Evolutionary conservation across 2,113 vertebrate species (phyloP).

Genomic region (Phyllopteryx taeniolatus): DNA sequence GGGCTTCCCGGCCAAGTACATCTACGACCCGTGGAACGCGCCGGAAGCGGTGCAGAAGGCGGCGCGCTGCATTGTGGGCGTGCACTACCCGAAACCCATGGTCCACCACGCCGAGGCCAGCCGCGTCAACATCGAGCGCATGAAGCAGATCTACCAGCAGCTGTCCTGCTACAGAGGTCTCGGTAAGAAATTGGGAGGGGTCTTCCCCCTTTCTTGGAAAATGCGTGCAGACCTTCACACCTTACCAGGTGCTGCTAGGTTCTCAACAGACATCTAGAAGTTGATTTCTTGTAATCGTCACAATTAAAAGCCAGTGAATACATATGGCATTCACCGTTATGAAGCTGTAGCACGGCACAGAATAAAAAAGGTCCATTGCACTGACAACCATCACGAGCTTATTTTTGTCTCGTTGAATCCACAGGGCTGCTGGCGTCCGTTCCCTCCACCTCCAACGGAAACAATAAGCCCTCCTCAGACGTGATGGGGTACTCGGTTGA

Average conservation of each 20-base stretch:
- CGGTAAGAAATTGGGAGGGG: slow-evolving; percentile 64
- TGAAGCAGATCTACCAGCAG: slow-evolving; percentile 99
- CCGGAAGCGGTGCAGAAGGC: slow-evolving; percentile 90
- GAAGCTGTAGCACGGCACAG: too few relatives aligned
- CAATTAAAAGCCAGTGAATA: too few relatives aligned
- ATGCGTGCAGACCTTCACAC: too few relatives aligned
- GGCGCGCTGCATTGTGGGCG: slow-evolving; percentile 90
- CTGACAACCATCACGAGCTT: neutral
- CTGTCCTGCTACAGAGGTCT: slow-evolving; percentile 93
- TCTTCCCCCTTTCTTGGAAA: too few relatives aligned
- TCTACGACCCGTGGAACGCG: slow-evolving; percentile 97
- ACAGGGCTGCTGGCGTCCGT: slow-evolving; percentile 72
- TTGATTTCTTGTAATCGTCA: too few relatives aligned
- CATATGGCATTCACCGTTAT: too few relatives aligned
- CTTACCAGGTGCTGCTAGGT: too few relatives aligned
- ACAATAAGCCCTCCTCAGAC: slow-evolving; percentile 43
- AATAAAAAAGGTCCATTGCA: too few relatives aligned
- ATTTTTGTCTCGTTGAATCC: slow-evolving; percentile 1
- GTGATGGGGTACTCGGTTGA: slow-evolving; percentile 50
- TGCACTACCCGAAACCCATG: slow-evolving; percentile 96
- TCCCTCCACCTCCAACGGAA: slow-evolving; percentile 63
- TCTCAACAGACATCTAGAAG: too few relatives aligned
- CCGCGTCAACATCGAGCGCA: slow-evolving; percentile 93
- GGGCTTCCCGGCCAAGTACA: slow-evolving; percentile 96
- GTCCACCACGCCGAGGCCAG: slow-evolving; percentile 93